Percentiles rank a stretch among this genome's conserved stretches.
These are phyloP conservation scores for Cydia splendana DNA, from an alignment of 1,140 invertebrate species.

Conservation along the genomic window DNA sequence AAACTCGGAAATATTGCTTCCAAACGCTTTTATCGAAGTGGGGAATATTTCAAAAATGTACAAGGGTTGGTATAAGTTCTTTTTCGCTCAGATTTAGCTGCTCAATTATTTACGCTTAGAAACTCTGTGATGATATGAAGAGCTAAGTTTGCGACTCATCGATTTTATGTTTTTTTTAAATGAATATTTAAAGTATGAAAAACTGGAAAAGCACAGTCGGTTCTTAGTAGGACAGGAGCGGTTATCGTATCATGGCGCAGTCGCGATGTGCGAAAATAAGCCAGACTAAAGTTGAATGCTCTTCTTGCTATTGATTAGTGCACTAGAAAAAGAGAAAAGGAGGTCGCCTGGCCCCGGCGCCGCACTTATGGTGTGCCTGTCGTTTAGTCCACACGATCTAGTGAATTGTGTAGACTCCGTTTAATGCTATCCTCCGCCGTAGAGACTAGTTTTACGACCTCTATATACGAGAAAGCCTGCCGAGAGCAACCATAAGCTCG, in stretches of 20 bases:
- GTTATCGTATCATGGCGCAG: constrained; percentile 36
- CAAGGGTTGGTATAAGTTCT: constrained; percentile 22
- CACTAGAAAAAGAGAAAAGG: constrained; percentile 29
- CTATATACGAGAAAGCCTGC: not conserved
- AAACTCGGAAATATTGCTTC: constrained; percentile 12
- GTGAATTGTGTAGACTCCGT: not conserved
- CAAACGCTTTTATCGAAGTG: not conserved
- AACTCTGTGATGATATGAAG: not conserved
- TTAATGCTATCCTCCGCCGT: not conserved
- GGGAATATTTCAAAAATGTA: constrained; percentile 18
- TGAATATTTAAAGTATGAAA: not conserved
- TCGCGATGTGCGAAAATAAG: constrained; percentile 40
- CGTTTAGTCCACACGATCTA: not conserved
- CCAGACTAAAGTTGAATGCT: constrained; percentile 41
- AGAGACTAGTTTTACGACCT: not conserved
- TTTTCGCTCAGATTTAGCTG: constrained; percentile 12
- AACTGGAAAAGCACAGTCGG: not conserved
- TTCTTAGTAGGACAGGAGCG: not conserved
- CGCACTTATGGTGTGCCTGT: constrained; percentile 10
- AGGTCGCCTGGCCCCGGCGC: constrained; percentile 30
- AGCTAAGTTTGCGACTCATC: constrained; percentile 8
- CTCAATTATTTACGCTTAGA: constrained; percentile 22
- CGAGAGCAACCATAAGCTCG: not conserved
- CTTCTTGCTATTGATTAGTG: constrained; percentile 39
- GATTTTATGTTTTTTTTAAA: not conserved